phyloP scores from a whole-genome alignment of 2,888 invertebrate species.

The Bibio marci region DNA sequence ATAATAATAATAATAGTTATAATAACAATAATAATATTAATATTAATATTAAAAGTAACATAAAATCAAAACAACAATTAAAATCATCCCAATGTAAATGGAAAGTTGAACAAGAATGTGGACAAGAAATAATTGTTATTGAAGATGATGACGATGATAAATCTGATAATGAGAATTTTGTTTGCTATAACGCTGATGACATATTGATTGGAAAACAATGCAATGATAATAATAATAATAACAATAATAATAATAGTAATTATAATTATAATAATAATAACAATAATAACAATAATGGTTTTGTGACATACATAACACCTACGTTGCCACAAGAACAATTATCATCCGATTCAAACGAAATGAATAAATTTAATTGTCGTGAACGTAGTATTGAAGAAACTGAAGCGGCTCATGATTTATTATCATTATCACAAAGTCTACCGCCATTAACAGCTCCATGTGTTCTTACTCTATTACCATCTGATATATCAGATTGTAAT shows the following conservation, averaged over 20 bases:
- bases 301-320: not conserved
- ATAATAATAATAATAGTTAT: too few species aligned
- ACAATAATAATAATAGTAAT: not conserved
- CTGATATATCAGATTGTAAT: constrained; percentile 29
- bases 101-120: too few species aligned
- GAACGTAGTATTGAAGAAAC: constrained; percentile 64
- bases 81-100: too few species aligned
- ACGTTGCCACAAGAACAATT: not conserved
- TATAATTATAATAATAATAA: constrained; percentile 1
- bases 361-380: constrained; percentile 16
- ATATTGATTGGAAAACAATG: too few species aligned
- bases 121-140: too few species aligned
- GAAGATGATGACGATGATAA: too few species aligned
- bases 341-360: not conserved
- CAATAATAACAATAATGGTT: not conserved
- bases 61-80: too few species aligned
- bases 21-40: too few species aligned
- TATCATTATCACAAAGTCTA: constrained; percentile 57
- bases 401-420: constrained; percentile 70
- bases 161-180: too few species aligned
- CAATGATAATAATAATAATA: not conserved
- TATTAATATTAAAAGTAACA: too few species aligned
- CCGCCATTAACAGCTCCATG: constrained; percentile 58
- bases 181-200: not conserved
- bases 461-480: constrained; percentile 44